These are phyloP conservation scores for Heterodera filipjevi DNA, from an alignment of 2,888 invertebrate species.

Conservation along the genomic window DNA sequence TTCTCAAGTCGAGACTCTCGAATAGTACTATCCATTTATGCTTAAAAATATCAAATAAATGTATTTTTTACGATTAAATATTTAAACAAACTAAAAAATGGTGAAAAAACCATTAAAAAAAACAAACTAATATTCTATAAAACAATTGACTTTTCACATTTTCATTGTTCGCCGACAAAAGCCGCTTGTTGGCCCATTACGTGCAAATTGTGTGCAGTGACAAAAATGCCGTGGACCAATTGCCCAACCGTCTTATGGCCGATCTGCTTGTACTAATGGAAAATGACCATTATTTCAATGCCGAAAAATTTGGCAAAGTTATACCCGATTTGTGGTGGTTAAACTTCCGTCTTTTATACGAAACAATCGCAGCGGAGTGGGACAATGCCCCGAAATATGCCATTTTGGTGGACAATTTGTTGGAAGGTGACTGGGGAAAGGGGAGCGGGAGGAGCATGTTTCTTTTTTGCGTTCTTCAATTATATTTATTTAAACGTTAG, in stretches of 20 bases:
- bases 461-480: too few species aligned
- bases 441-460: too few species aligned
- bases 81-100: not conserved
- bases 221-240: not conserved
- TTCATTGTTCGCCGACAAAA: not conserved
- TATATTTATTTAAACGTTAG: too few species aligned
- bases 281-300: not conserved
- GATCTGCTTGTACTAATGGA: not conserved
- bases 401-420: not conserved
- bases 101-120: not conserved
- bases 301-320: not conserved
- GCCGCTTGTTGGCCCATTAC: not conserved
- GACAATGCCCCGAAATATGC: not conserved
- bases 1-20: too few species aligned
- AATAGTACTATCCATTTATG: too few species aligned
- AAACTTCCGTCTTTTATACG: not conserved
- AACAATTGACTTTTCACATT: not conserved
- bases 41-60: too few species aligned
- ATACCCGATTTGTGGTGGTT: not conserved
- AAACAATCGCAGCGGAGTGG: not conserved
- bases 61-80: too few species aligned
- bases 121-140: not conserved
- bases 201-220: not conserved
- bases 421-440: too few species aligned
- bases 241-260: not conserved